These are phyloP conservation scores for Suncus etruscus DNA, from an alignment of 2,113 vertebrate species.

Conservation along the genomic window DNA sequence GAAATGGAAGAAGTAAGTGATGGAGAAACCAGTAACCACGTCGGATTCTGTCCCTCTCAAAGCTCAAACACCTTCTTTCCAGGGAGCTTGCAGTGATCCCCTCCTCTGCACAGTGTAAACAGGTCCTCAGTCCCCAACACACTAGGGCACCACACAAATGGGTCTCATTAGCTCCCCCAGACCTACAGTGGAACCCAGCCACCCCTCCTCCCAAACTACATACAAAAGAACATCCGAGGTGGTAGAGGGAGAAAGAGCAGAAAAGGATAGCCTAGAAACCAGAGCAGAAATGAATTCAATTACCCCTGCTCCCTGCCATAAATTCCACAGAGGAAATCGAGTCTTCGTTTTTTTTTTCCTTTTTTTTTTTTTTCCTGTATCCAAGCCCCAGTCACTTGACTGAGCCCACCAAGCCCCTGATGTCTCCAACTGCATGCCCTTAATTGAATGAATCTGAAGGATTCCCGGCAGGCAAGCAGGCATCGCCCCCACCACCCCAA, in stretches of 20 bases:
- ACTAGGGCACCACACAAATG: background rate
- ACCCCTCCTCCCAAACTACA: slow-evolving; percentile 21
- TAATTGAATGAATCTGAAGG: slow-evolving; percentile 79
- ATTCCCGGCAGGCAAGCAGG: slow-evolving; percentile 55
- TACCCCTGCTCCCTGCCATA: slow-evolving; percentile 75
- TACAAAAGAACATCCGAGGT: slow-evolving; percentile 55
- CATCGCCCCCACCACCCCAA: slow-evolving; percentile 21
- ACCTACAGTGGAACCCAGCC: slow-evolving; percentile 7
- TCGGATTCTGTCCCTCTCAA: background rate
- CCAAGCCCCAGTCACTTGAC: slow-evolving; percentile 70
- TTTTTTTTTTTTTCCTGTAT: slow-evolving; percentile 54
- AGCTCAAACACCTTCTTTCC: background rate
- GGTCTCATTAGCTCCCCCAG: background rate
- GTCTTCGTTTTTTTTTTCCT: slow-evolving; percentile 64
- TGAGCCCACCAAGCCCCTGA: slow-evolving; percentile 64
- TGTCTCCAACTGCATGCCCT: slow-evolving; percentile 59
- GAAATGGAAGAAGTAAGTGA: background rate
- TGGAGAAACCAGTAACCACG: background rate
- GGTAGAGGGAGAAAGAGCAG: slow-evolving; percentile 71
- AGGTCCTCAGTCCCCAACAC: background rate
- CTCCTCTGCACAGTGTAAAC: background rate
- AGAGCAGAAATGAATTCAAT: slow-evolving; percentile 82
- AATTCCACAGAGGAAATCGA: slow-evolving; percentile 79
- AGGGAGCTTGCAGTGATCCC: background rate
- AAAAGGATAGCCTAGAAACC: slow-evolving; percentile 72